These are phyloP conservation scores for Eristalis tenax DNA, from an alignment of 2,888 invertebrate species.

Conservation along the genomic window DNA sequence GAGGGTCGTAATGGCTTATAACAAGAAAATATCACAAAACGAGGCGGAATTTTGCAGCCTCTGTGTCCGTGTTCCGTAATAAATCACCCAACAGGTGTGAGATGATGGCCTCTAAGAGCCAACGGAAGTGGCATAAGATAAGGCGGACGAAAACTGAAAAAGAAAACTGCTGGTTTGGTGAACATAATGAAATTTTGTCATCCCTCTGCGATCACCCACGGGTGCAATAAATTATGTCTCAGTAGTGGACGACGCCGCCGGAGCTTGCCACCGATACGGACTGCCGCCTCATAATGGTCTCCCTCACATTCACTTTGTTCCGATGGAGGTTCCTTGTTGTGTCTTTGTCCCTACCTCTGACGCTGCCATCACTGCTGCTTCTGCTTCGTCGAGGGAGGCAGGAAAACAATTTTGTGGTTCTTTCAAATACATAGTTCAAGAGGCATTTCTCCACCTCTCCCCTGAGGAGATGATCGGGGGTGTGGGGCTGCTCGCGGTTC, in stretches of 20 bases:
- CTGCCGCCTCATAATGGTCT: slow-evolving; percentile 54
- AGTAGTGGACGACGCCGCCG: neutral
- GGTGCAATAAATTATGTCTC: slow-evolving; percentile 56
- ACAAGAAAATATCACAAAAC: slow-evolving; percentile 38
- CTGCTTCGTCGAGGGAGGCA: neutral
- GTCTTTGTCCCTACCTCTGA: slow-evolving; percentile 2
- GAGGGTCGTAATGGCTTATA: slow-evolving; percentile 42
- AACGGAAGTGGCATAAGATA: slow-evolving; percentile 56
- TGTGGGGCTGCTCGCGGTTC: slow-evolving; percentile 15
- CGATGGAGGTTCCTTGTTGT: neutral
- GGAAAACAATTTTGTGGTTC: slow-evolving; percentile 64
- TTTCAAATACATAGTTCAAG: slow-evolving; percentile 48
- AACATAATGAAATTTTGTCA: slow-evolving; percentile 59
- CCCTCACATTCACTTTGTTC: slow-evolving; percentile 58
- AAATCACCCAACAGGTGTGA: slow-evolving; percentile 70
- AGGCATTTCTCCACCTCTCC: slow-evolving; percentile 32
- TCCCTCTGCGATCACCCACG: slow-evolving; percentile 9
- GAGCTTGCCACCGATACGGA: neutral
- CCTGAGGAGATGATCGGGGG: neutral
- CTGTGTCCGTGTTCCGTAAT: slow-evolving; percentile 27
- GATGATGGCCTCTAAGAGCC: slow-evolving; percentile 56
- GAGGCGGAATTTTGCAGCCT: slow-evolving; percentile 21
- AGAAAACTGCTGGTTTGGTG: slow-evolving; percentile 21
- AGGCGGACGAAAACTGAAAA: slow-evolving; percentile 17
- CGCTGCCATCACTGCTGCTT: neutral